These are phyloP conservation scores for Tylochromis polylepis DNA, from an alignment of 2,113 vertebrate species.

Conservation along the genomic window DNA sequence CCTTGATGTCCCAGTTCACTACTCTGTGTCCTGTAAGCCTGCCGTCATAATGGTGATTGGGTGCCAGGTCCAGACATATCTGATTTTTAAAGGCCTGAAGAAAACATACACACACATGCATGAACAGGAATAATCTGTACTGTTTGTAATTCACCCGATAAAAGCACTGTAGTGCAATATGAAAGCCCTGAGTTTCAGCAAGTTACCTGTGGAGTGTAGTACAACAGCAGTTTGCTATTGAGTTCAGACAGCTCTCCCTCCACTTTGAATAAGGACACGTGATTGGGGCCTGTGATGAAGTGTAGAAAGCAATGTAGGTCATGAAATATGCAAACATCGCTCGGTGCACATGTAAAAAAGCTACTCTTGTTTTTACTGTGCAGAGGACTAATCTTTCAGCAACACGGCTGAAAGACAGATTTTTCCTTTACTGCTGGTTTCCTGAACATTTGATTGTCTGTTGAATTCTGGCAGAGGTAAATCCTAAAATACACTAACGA, in stretches of 20 bases:
- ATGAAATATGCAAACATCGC: slow-evolving; percentile 8
- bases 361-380: not conserved
- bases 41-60: slow-evolving; percentile 84
- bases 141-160: not conserved
- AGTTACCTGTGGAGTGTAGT: slow-evolving; percentile 94
- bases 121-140: not conserved
- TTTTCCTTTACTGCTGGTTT: not conserved
- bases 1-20: slow-evolving; percentile 94
- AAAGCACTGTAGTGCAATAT: not conserved
- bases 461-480: not conserved
- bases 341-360: not conserved
- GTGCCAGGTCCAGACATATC: slow-evolving; percentile 92
- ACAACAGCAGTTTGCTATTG: slow-evolving; percentile 82
- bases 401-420: not conserved
- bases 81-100: slow-evolving; percentile 90
- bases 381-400: not conserved
- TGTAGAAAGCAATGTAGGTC: slow-evolving; percentile 1
- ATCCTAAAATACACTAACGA: not conserved
- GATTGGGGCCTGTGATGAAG: slow-evolving; percentile 83
- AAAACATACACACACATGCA: not conserved
- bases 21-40: slow-evolving; percentile 91
- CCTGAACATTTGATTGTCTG: not conserved
- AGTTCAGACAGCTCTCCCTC: slow-evolving; percentile 87
- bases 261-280: slow-evolving; percentile 81
- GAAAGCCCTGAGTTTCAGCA: not conserved